Evolutionary conservation across 2,113 vertebrate genomes (phyloP).

Genomic region (Jaculus jaculus): DNA sequence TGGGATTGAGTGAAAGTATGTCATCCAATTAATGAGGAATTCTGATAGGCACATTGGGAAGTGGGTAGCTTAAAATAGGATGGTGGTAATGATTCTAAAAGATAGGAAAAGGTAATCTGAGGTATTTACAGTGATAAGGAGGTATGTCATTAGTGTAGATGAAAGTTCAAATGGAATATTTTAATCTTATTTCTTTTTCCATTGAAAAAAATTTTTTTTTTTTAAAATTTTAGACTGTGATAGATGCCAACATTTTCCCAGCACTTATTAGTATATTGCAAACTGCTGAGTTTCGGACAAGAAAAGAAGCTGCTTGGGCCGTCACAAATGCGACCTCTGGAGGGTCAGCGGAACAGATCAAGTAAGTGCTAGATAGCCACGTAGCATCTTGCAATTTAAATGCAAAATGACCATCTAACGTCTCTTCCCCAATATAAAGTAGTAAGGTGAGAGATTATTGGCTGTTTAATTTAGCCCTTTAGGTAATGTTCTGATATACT

Average conservation of each 20-base stretch:
- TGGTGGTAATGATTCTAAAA: neutral
- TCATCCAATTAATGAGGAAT: neutral
- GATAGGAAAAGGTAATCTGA: neutral
- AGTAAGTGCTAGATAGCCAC: conserved; percentile 80
- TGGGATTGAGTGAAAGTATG: neutral
- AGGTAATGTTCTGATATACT: conserved; percentile 26
- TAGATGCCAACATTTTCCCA: conserved; percentile 95
- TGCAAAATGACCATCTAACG: neutral
- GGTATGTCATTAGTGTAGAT: neutral
- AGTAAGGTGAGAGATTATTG: neutral
- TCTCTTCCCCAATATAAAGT: neutral
- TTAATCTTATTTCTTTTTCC: neutral
- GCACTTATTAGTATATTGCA: conserved; percentile 97
- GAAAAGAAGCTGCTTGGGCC: conserved; percentile 98
- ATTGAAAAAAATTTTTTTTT: conserved; percentile 52
- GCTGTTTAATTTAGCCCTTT: neutral
- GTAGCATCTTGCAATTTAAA: conserved; percentile 30
- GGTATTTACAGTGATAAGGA: conserved; percentile 7
- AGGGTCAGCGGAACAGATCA: conserved; percentile 96
- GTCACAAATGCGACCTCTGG: conserved; percentile 98
- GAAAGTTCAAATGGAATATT: conserved; percentile 1
- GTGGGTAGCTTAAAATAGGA: conserved; percentile 2
- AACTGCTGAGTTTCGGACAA: conserved; percentile 97
- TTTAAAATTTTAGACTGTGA: conserved; percentile 91
- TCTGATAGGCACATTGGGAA: neutral